A percentile compares a stretch with the other conserved stretches of the same genome.
phyloP scores from a whole-genome alignment of 2,113 vertebrate species.

The Neolamprologus brichardi region DNA sequence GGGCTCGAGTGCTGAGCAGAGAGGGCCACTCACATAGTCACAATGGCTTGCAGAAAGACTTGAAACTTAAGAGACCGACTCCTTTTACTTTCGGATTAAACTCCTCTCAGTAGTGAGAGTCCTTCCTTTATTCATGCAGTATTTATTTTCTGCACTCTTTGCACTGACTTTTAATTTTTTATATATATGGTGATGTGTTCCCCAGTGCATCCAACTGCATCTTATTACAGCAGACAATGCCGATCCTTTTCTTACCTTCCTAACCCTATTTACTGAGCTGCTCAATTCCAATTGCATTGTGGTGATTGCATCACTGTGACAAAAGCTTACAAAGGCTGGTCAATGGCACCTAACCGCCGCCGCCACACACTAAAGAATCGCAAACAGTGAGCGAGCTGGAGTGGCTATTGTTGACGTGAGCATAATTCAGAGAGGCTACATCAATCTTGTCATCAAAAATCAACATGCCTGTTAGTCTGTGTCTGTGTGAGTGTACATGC shows the following conservation, averaged over 20 bases:
- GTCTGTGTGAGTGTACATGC: background rate
- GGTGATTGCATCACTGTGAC: slow-evolving; percentile 37
- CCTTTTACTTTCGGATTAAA: background rate
- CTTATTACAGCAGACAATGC: slow-evolving; percentile 39
- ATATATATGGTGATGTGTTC: background rate
- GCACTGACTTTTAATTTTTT: background rate
- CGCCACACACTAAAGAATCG: background rate
- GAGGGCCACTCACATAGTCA: background rate
- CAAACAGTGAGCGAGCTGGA: background rate
- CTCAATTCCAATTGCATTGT: slow-evolving; percentile 61
- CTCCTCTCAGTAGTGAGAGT: background rate
- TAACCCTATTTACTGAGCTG: slow-evolving; percentile 8
- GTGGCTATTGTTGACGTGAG: slow-evolving; percentile 34
- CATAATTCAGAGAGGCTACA: slow-evolving; percentile 34
- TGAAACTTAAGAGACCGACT: background rate
- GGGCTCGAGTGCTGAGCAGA: background rate
- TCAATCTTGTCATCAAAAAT: slow-evolving; percentile 66
- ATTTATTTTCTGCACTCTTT: background rate
- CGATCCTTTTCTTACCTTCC: slow-evolving; percentile 29
- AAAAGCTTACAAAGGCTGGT: slow-evolving; percentile 17
- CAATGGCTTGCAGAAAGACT: background rate
- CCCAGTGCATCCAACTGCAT: background rate
- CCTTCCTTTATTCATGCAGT: background rate
- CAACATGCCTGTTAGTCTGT: slow-evolving; percentile 52
- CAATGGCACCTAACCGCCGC: background rate